A percentile compares a stretch with the other conserved stretches of the same genome.
phyloP scores from a whole-genome alignment of 1,140 invertebrate species.

The Drosophila orosa region DNA sequence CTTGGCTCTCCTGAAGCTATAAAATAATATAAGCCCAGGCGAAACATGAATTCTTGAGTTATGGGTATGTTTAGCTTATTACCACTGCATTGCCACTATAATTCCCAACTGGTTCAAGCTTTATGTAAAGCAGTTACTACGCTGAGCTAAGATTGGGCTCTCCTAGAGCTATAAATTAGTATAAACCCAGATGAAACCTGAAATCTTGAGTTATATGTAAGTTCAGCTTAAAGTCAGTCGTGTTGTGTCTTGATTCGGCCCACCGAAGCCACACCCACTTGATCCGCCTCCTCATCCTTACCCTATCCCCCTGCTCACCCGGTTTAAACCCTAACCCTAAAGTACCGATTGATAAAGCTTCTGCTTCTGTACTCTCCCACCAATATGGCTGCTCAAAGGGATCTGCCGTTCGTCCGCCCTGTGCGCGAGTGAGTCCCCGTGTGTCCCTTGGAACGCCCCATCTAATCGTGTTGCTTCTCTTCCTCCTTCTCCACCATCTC shows the following conservation, averaged over 20 bases:
- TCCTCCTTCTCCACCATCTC: conserved; percentile 2
- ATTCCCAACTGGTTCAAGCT: too few species aligned
- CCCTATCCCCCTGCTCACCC: neutral
- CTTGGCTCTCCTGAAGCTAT: too few species aligned
- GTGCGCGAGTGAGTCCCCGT: conserved; percentile 89
- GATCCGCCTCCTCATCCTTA: neutral
- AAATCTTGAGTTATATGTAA: too few species aligned
- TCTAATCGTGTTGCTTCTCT: conserved; percentile 45
- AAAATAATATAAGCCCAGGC: too few species aligned
- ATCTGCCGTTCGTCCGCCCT: conserved; percentile 92
- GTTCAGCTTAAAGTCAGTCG: too few species aligned
- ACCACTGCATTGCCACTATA: too few species aligned
- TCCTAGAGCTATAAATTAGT: too few species aligned
- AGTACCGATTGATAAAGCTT: conserved; percentile 67
- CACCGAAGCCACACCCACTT: neutral
- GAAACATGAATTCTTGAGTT: too few species aligned
- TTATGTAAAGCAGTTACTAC: neutral
- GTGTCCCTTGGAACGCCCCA: conserved; percentile 21
- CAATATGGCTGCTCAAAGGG: conserved; percentile 87
- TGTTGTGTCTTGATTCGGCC: too few species aligned
- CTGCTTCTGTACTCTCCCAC: conserved; percentile 62
- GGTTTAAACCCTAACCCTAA: neutral
- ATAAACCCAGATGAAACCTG: too few species aligned
- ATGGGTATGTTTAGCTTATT: too few species aligned
- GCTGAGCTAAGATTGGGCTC: neutral